Conservation (phyloP, 2,113 vertebrate species). For the Oostethus manadensis region DNA sequence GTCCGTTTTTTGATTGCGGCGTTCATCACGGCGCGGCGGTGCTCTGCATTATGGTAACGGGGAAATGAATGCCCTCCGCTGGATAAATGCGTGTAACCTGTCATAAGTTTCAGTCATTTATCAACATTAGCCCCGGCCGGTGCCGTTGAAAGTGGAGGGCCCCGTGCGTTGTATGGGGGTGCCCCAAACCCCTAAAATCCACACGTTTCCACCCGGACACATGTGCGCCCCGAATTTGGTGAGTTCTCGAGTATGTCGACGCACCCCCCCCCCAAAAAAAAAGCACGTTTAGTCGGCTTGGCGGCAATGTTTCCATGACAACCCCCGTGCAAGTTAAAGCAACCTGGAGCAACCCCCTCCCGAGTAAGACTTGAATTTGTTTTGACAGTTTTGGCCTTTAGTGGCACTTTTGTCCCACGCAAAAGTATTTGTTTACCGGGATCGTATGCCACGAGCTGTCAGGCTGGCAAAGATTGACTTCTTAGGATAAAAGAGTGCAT, state of each 20-base stretch:
- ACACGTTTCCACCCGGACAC: too few relatives aligned
- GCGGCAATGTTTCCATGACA: constrained; percentile 97
- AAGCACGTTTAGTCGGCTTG: constrained; percentile 72
- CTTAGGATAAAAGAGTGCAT: constrained; percentile 88
- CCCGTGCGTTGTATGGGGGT: too few relatives aligned
- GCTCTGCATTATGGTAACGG: constrained; percentile 73
- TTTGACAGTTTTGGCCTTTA: constrained; percentile 99
- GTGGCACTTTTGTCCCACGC: constrained; percentile 89
- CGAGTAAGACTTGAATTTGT: constrained; percentile 90
- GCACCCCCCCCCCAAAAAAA: too few relatives aligned
- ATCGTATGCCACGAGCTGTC: constrained; percentile 94
- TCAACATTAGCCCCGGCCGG: constrained; percentile 67
- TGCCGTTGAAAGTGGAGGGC: neutral
- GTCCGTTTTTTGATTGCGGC: constrained; percentile 72
- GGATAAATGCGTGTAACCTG: constrained; percentile 74
- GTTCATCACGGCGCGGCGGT: constrained; percentile 67
- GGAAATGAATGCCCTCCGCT: constrained; percentile 71
- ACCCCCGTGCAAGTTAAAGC: constrained; percentile 95
- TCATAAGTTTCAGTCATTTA: constrained; percentile 73
- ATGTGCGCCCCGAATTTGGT: too few relatives aligned
- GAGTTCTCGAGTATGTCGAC: too few relatives aligned
- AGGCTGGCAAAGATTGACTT: constrained; percentile 81
- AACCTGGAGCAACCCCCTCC: constrained; percentile 77
- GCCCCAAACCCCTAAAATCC: too few relatives aligned
- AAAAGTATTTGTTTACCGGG: constrained; percentile 96